Percentiles rank a stretch among this genome's conserved stretches.
Evolutionary conservation across 2,797 vertebrate species (phyloP).

Genomic region (Pangasius macronema): DNA sequence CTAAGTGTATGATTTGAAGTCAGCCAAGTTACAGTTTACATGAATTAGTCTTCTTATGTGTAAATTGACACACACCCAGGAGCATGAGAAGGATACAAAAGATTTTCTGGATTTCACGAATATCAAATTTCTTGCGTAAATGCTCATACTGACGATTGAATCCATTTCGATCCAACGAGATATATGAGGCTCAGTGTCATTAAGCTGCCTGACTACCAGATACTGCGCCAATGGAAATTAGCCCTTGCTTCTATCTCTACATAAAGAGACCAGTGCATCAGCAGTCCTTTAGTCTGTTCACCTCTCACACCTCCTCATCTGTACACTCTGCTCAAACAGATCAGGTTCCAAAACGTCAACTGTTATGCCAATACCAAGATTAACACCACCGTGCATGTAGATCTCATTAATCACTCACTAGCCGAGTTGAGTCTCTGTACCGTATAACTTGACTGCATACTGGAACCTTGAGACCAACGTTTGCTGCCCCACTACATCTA

Average conservation of each 20-base stretch:
- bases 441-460: background rate
- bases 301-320: background rate
- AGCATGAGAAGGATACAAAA: too few relatives aligned
- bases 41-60: too few relatives aligned
- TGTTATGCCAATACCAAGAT: background rate
- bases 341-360: background rate
- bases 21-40: too few relatives aligned
- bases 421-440: background rate
- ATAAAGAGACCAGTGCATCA: background rate
- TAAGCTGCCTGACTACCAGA: background rate
- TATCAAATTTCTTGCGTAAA: too few relatives aligned
- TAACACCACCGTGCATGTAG: background rate
- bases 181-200: too few relatives aligned
- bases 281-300: background rate
- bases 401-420: background rate
- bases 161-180: background rate
- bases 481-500: background rate
- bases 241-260: background rate
- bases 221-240: background rate
- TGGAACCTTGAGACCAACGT: background rate
- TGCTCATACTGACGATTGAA: background rate
- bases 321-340: background rate
- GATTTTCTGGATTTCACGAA: too few relatives aligned
- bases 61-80: too few relatives aligned
- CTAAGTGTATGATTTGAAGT: too few relatives aligned